Percentiles rank a stretch among this genome's conserved stretches.
These are phyloP conservation scores for Pseudomyrmex cubaensis DNA, from an alignment of 1,140 invertebrate genomes.

Conservation along the genomic window DNA sequence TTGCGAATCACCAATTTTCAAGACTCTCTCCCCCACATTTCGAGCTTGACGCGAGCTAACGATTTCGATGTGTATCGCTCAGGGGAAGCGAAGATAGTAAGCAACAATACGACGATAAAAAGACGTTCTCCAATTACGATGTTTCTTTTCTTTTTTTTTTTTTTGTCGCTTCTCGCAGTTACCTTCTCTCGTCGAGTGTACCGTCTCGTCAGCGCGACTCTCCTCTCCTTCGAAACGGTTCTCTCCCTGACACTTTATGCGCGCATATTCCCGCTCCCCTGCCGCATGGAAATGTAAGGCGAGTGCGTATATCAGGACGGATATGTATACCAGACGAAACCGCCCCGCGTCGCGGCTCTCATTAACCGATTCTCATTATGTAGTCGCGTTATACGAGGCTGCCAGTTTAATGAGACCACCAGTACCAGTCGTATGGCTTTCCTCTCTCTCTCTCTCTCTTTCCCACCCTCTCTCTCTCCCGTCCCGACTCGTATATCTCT, in stretches of 20 bases:
- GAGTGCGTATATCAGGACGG: constrained; percentile 48
- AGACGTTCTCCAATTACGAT: constrained; percentile 20
- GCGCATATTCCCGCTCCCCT: constrained; percentile 35
- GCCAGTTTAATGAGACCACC: constrained; percentile 83
- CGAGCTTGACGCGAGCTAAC: not conserved
- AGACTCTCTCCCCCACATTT: not conserved
- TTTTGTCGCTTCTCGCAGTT: not conserved
- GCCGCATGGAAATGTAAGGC: constrained; percentile 57
- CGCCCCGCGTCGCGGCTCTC: constrained; percentile 75
- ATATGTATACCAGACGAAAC: constrained; percentile 66
- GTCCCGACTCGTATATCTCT: no score
- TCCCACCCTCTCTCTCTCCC: not conserved
- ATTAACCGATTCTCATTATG: constrained; percentile 84
- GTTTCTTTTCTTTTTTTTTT: not conserved
- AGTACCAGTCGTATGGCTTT: constrained; percentile 66
- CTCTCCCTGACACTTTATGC: constrained; percentile 44
- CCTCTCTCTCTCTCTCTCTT: not conserved
- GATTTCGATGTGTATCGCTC: not conserved
- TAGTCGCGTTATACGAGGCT: constrained; percentile 76
- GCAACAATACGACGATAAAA: constrained; percentile 15
- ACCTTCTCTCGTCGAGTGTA: constrained; percentile 20
- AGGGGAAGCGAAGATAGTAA: not conserved
- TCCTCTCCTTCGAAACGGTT: constrained; percentile 20
- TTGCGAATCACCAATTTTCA: not conserved
- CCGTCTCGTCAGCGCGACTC: not conserved